phyloP scores from a whole-genome alignment of 2,113 vertebrate species.

The Gobiocypris rarus region DNA sequence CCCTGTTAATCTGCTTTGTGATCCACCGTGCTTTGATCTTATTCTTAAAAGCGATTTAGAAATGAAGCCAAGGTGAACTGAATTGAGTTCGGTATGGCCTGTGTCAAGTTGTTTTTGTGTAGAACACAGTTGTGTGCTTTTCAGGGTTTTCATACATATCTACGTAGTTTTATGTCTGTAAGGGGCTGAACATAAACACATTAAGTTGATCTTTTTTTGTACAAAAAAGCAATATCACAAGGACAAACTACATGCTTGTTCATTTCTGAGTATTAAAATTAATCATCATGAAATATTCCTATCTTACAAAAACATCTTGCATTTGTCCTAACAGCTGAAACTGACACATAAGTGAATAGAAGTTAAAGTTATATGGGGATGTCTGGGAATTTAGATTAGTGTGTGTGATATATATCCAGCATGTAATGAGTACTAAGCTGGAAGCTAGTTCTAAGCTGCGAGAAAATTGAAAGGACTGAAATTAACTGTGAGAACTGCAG shows the following conservation, averaged over 20 bases:
- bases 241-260: neutral
- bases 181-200: neutral
- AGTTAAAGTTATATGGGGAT: neutral
- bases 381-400: constrained; percentile 32
- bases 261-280: no score
- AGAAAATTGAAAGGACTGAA: constrained; percentile 11
- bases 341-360: neutral
- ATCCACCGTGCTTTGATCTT: constrained; percentile 1
- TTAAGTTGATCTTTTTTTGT: neutral
- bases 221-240: neutral
- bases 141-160: neutral
- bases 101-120: neutral
- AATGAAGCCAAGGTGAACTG: neutral
- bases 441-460: neutral
- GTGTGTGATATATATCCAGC: neutral
- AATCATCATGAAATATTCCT: neutral
- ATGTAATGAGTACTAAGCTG: neutral
- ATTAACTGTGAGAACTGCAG: constrained; percentile 5
- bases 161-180: neutral
- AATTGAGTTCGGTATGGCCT: neutral
- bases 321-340: neutral
- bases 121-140: neutral
- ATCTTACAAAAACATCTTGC: neutral
- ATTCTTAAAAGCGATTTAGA: neutral
- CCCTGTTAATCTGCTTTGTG: constrained; percentile 10